Conservation (phyloP, 2,888 invertebrate species). For the Melanargia galathea region DNA sequence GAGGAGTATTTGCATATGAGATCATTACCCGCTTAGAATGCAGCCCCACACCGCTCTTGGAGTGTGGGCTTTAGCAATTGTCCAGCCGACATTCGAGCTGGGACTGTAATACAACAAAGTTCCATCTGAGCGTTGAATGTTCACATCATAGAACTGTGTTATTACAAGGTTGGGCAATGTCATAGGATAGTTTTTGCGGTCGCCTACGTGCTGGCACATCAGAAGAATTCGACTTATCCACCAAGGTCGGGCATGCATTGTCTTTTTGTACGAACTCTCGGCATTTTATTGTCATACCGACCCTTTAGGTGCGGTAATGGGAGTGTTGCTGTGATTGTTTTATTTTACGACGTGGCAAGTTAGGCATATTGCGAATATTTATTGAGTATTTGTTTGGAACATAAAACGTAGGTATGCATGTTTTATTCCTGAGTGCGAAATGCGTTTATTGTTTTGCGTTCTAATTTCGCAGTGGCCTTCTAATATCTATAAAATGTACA, state of each 20-base stretch:
- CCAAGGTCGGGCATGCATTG: constrained; percentile 75
- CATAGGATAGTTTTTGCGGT: constrained; percentile 80
- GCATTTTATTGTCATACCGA: constrained; percentile 55
- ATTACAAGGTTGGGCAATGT: constrained; percentile 62
- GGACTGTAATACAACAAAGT: constrained; percentile 57
- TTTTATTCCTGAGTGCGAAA: neutral
- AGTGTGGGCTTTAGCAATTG: constrained; percentile 77
- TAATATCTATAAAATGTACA: neutral
- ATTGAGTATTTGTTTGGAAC: neutral
- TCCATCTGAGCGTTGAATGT: constrained; percentile 47
- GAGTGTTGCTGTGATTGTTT: constrained; percentile 46
- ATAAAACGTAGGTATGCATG: neutral
- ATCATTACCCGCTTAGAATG: constrained; percentile 46
- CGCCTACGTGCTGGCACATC: constrained; percentile 75
- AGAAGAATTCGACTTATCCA: constrained; percentile 78
- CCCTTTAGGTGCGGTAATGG: constrained; percentile 53
- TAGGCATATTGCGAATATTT: constrained; percentile 19
- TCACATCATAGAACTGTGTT: constrained; percentile 58
- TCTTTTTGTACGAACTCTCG: constrained; percentile 59
- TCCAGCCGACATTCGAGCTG: constrained; percentile 69
- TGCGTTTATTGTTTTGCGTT: neutral
- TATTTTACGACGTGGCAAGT: constrained; percentile 33
- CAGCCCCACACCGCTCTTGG: constrained; percentile 42
- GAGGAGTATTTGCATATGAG: neutral
- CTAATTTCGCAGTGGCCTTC: neutral